Evolutionary conservation across 2,888 invertebrate species (phyloP).

Genomic region (Hirtodrosophila duncani): DNA sequence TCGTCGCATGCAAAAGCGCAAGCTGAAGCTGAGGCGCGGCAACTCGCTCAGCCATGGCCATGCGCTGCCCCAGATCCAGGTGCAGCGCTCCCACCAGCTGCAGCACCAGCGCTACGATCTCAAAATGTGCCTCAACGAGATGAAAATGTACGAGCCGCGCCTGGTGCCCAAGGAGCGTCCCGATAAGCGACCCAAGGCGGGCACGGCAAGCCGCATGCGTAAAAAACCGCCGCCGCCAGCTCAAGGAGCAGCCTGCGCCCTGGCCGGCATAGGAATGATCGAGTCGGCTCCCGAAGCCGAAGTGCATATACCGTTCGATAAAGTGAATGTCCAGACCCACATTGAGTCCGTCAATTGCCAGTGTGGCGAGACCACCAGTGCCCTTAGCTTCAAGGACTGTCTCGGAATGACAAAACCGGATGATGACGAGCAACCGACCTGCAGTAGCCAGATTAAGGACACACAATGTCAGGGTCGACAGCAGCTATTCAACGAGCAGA

Average conservation of each 20-base stretch:
- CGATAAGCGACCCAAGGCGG: slow-evolving; percentile 16
- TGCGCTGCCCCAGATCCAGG: background rate
- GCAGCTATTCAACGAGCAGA: background rate
- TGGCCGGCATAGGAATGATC: background rate
- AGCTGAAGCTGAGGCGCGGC: background rate
- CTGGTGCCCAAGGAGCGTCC: slow-evolving; percentile 53
- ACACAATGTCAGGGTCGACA: background rate
- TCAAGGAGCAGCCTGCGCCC: background rate
- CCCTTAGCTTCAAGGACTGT: no score
- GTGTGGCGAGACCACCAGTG: slow-evolving; percentile 9
- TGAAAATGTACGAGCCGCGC: slow-evolving; percentile 74
- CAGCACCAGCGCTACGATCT: slow-evolving; percentile 65
- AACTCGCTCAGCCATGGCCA: background rate
- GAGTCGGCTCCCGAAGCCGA: background rate
- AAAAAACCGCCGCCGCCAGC: background rate
- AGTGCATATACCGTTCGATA: background rate
- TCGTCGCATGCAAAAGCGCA: slow-evolving; percentile 23
- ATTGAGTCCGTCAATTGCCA: slow-evolving; percentile 17
- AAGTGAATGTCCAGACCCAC: slow-evolving; percentile 9
- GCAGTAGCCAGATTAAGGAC: slow-evolving; percentile 11
- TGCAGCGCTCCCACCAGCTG: background rate
- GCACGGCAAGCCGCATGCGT: slow-evolving; percentile 1
- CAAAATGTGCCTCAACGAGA: slow-evolving; percentile 72
- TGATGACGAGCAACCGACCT: no score
- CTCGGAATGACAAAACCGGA: no score